Evolutionary conservation across 2,797 vertebrate species (phyloP).

Genomic region (Diglossa cyanea): DNA sequence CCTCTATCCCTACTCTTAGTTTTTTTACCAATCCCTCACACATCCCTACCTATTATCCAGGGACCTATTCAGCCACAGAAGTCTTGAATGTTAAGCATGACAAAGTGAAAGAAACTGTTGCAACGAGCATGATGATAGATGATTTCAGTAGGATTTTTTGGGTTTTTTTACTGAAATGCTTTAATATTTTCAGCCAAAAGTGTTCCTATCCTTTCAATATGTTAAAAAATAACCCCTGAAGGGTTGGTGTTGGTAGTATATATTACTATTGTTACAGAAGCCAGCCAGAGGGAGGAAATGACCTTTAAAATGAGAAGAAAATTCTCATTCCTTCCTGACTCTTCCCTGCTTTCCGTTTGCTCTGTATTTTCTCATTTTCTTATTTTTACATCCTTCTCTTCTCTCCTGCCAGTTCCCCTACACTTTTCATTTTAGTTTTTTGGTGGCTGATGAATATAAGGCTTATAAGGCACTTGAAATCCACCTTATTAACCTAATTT

Average conservation of each 20-base stretch:
- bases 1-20: not conserved
- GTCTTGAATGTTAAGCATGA: slow-evolving; percentile 6
- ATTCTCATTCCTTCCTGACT: slow-evolving; percentile 34
- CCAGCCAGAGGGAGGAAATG: slow-evolving; percentile 35
- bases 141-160: not conserved
- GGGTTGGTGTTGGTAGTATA: not conserved
- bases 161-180: not conserved
- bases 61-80: slow-evolving; percentile 33
- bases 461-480: not conserved
- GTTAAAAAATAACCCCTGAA: slow-evolving; percentile 34
- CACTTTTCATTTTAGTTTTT: not conserved
- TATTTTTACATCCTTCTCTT: not conserved
- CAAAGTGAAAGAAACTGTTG: not conserved
- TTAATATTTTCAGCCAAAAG: slow-evolving; percentile 46
- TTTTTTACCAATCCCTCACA: slow-evolving; percentile 5
- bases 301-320: slow-evolving; percentile 58
- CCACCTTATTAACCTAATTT: not conserved
- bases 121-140: not conserved
- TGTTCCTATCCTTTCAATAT: slow-evolving; percentile 19
- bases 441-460: not conserved
- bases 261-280: slow-evolving; percentile 44
- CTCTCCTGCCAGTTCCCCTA: not conserved
- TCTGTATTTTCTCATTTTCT: slow-evolving; percentile 28
- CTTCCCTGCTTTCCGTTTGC: slow-evolving; percentile 14
- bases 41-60: slow-evolving; percentile 35